Evolutionary conservation across 2,113 vertebrate species (phyloP).

Genomic region (Xiphophorus maculatus): DNA sequence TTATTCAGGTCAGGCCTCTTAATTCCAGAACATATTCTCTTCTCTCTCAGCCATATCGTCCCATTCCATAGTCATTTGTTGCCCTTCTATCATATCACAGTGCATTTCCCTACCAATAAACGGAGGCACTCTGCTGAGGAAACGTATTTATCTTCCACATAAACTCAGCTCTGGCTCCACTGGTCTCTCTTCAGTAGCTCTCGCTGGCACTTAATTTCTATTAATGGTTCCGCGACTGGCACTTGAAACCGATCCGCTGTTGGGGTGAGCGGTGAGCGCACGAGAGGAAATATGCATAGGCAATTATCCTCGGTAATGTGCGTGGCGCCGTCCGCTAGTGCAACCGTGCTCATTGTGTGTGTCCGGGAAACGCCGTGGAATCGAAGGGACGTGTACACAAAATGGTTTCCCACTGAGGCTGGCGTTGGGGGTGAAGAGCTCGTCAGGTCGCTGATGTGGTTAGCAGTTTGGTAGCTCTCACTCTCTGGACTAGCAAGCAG

Average conservation of each 20-base stretch:
- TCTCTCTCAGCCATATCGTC: slow-evolving; percentile 68
- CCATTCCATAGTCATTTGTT: slow-evolving; percentile 77
- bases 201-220: slow-evolving; percentile 82
- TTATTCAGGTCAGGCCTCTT: slow-evolving; percentile 67
- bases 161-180: slow-evolving; percentile 74
- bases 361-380: slow-evolving; percentile 37
- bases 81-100: slow-evolving; percentile 78
- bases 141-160: slow-evolving; percentile 83
- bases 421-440: slow-evolving; percentile 6
- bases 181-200: slow-evolving; percentile 77
- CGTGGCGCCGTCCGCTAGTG: slow-evolving; percentile 66
- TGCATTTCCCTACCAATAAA: slow-evolving; percentile 82
- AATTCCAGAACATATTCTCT: slow-evolving; percentile 58
- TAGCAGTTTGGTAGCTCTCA: slow-evolving; percentile 6
- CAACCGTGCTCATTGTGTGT: slow-evolving; percentile 64
- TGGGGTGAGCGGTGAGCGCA: slow-evolving; percentile 57
- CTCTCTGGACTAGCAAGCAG: slow-evolving; percentile 16
- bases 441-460: slow-evolving; percentile 16
- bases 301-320: slow-evolving; percentile 79
- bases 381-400: slow-evolving; percentile 44
- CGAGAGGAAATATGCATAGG: slow-evolving; percentile 79
- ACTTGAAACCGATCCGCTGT: slow-evolving; percentile 70
- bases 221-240: slow-evolving; percentile 81
- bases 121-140: slow-evolving; percentile 79
- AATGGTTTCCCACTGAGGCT: slow-evolving; percentile 22